These are phyloP conservation scores for Lichenostomus cassidix DNA, from an alignment of 2,113 vertebrate genomes.

Conservation along the genomic window DNA sequence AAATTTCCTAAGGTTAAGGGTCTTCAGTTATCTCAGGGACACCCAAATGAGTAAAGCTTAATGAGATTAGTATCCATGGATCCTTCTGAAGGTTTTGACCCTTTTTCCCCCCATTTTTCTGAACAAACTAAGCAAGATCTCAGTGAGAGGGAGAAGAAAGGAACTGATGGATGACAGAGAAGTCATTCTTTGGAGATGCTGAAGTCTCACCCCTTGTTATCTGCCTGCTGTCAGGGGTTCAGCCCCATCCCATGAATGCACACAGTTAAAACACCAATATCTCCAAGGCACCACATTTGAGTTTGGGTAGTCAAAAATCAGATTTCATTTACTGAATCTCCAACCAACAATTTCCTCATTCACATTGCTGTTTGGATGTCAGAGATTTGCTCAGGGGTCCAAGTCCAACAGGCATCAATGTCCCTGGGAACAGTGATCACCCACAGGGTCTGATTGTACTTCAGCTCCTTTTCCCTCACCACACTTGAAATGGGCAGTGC, in stretches of 20 bases:
- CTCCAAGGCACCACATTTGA: not conserved
- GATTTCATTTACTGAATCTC: not conserved
- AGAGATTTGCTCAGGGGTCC: not conserved
- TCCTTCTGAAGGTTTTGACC: not conserved
- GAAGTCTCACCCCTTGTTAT: not conserved
- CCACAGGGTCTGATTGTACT: not conserved
- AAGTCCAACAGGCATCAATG: not conserved
- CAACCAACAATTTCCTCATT: not conserved
- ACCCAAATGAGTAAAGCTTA: not conserved
- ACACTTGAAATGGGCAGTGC: not conserved
- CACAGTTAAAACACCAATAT: accelerated
- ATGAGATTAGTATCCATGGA: not conserved
- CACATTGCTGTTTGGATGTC: not conserved
- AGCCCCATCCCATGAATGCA: not conserved
- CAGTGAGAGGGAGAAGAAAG: not conserved
- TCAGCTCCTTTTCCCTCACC: not conserved
- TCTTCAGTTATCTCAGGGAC: not conserved
- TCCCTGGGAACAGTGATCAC: not conserved
- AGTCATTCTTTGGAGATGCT: not conserved
- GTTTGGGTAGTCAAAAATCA: not conserved
- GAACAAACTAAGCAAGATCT: not conserved
- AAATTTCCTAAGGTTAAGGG: not conserved
- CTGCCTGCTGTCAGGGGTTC: not conserved
- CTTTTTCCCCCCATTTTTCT: not conserved
- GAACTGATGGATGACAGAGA: not conserved